Base-by-base conservation (phyloP, 23 tunicate species). In the Clavelina lepadiformis region DNA sequence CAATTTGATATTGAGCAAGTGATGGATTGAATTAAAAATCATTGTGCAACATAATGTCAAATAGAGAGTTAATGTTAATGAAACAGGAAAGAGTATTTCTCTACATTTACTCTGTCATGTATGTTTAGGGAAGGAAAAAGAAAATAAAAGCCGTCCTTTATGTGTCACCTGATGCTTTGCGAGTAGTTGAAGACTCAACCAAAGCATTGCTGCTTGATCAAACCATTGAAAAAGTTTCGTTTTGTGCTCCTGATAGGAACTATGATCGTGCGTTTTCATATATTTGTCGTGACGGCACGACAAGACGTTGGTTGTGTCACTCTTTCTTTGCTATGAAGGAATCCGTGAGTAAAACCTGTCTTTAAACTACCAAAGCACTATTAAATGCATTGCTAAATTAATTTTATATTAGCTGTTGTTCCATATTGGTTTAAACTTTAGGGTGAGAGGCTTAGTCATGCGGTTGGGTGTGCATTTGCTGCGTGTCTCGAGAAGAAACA, bases 401-500 rank as follows among this genome's bases (percentile, higher is more conserved):
- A 26, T 60, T 60, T 8, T 7, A 28, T 31, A 7, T 60, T 25
- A 60, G 13, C 30, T 60, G 45, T 54, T 54, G 59, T 20, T 11
- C 49, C 49, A 44, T 21, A 55, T 24, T 21, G 27, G n/a, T 74
- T 38, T 22, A 29, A n/a, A 24, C 51, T 67, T 5, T 29, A 81
- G 89, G 99, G 99, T 61, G 99, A 94, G 50, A 77, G 99, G 15
- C 44, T 94, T 19, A 80, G 91, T 35, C 95, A 94, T 41, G 99
- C 99, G 15, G 95, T 94, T 45, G 99, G 99, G 7, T 88, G 95
- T 52, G 99, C 99, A 20, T 94, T 94, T 41, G 94, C 88, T 33
- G 95, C 95, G 1, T 94, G 99, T 55, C 67, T 80, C 34, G 99
- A 94, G 56, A 86, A 82, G 80, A 94, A 94, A 64, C 89, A 94